These are phyloP conservation scores for Helicolenus hilgendorfi DNA, from an alignment of 2,797 vertebrate species.

Conservation along the genomic window DNA sequence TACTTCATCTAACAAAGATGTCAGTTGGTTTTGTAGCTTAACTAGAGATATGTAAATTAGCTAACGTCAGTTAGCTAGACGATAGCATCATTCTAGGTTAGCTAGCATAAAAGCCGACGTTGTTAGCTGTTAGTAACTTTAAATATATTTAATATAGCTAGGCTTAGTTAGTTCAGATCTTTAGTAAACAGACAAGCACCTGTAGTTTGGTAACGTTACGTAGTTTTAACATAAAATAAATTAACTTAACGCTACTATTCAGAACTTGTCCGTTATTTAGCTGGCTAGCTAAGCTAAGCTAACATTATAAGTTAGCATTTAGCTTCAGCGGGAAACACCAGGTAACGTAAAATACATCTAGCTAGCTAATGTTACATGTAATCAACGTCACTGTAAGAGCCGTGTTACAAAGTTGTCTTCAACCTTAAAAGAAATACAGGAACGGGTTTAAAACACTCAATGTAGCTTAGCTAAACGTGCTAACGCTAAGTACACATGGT, in stretches of 20 bases:
- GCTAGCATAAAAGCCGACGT: background rate
- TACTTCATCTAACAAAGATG: background rate
- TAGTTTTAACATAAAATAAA: background rate
- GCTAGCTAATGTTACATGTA: background rate
- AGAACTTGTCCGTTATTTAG: too few relatives aligned
- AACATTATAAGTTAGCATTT: background rate
- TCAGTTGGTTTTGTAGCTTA: background rate
- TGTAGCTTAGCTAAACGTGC: background rate
- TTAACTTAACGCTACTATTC: background rate
- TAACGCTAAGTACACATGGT: background rate
- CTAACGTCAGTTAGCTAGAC: background rate
- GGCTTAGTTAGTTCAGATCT: background rate
- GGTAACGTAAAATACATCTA: background rate
- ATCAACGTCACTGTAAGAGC: background rate
- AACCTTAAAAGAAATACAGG: accelerated
- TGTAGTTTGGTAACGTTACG: background rate
- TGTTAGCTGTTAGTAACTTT: background rate
- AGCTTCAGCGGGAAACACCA: background rate
- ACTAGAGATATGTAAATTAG: background rate
- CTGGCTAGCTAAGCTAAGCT: background rate
- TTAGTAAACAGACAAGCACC: background rate
- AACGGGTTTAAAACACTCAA: background rate
- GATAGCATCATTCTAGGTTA: background rate
- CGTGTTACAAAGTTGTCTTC: background rate
- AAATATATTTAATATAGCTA: background rate